These are phyloP conservation scores for Ceratosolen solmsi DNA, from an alignment of 1,140 invertebrate species.

Conservation along the genomic window DNA sequence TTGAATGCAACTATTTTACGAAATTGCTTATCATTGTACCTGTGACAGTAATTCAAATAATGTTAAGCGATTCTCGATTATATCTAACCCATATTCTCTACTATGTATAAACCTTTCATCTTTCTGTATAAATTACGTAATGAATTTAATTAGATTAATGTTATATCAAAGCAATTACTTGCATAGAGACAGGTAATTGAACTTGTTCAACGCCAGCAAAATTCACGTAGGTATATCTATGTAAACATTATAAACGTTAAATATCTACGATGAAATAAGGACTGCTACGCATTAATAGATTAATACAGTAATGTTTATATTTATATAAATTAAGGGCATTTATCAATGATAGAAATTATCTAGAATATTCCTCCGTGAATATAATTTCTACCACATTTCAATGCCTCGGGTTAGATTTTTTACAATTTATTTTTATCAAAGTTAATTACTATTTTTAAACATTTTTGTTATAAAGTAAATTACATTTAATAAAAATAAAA, in stretches of 20 bases:
- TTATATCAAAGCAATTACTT: constrained; percentile 33
- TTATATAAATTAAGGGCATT: too few relatives aligned
- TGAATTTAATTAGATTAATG: constrained; percentile 32
- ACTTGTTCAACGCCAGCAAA: constrained; percentile 15
- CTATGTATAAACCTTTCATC: not conserved
- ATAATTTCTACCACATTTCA: too few relatives aligned
- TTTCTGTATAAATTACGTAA: constrained; percentile 32
- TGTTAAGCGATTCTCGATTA: constrained; percentile 24
- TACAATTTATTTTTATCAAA: too few relatives aligned
- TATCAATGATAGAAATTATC: too few relatives aligned
- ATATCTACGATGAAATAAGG: not conserved
- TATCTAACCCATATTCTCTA: not conserved
- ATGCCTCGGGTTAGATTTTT: too few relatives aligned
- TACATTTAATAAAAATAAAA: too few relatives aligned
- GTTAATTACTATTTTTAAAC: too few relatives aligned
- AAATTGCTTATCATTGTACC: too few relatives aligned
- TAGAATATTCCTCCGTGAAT: too few relatives aligned
- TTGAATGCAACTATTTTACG: too few relatives aligned
- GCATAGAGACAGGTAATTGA: constrained; percentile 14
- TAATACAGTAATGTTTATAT: not conserved
- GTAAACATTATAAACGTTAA: not conserved
- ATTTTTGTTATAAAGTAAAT: too few relatives aligned
- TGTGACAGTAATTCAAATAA: too few relatives aligned
- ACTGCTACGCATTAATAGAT: not conserved
- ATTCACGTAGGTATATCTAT: not conserved